These are phyloP conservation scores for Achroia grisella DNA, from an alignment of 1,140 invertebrate genomes.

Conservation along the genomic window DNA sequence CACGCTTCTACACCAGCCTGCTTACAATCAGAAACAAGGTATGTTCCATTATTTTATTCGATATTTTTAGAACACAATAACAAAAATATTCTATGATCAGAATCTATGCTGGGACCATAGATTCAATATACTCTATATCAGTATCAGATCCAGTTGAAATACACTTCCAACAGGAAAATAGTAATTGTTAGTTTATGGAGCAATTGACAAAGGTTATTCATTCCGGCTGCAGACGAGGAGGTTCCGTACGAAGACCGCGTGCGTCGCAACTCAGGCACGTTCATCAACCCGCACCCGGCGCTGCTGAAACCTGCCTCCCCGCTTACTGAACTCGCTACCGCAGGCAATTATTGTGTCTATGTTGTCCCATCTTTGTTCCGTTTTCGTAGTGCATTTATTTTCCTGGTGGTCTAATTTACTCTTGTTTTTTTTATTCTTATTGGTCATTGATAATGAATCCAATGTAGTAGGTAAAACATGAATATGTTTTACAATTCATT, in stretches of 20 bases:
- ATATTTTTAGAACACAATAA: too few species aligned
- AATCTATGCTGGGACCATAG: too few species aligned
- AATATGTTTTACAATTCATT: too few species aligned
- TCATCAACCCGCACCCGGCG: conserved; percentile 59
- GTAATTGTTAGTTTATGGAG: too few species aligned
- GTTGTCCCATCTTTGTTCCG: conserved; percentile 8
- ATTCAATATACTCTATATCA: too few species aligned
- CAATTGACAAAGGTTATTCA: neutral
- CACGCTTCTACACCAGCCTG: conserved; percentile 92
- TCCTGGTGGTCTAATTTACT: neutral
- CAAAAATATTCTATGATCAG: too few species aligned
- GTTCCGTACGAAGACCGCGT: conserved; percentile 42
- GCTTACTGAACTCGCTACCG: conserved; percentile 60
- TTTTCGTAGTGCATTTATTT: conserved; percentile 3
- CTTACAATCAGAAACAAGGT: conserved; percentile 84
- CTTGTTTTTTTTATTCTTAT: conserved; percentile 6
- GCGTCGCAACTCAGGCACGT: conserved; percentile 59
- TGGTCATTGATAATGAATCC: too few species aligned
- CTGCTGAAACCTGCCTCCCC: conserved; percentile 49
- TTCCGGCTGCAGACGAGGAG: conserved; percentile 18
- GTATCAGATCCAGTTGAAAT: too few species aligned
- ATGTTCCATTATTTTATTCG: neutral
- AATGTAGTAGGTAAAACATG: too few species aligned
- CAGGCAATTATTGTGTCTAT: conserved; percentile 36
- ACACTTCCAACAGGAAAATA: too few species aligned